Evolutionary conservation across 2,113 vertebrate species (phyloP).

Genomic region (Stigmatopora argus): DNA sequence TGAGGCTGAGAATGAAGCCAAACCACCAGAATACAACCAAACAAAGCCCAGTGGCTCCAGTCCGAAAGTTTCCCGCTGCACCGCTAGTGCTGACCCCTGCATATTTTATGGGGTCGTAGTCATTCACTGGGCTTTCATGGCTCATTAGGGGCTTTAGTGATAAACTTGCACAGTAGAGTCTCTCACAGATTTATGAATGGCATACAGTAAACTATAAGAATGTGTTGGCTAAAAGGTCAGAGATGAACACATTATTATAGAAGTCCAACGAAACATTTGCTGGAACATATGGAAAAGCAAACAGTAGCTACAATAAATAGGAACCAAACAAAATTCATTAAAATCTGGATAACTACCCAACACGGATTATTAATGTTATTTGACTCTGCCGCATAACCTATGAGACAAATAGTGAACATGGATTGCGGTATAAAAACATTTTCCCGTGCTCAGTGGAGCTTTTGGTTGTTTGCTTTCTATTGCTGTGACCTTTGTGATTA

Average conservation of each 20-base stretch:
- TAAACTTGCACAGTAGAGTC: slow-evolving; percentile 52
- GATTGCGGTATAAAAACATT: slow-evolving; percentile 12
- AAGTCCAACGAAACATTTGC: slow-evolving; percentile 25
- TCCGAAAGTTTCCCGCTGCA: slow-evolving; percentile 42
- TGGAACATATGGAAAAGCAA: not conserved
- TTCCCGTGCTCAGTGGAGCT: slow-evolving; percentile 18
- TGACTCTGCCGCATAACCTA: slow-evolving; percentile 16
- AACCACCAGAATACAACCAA: slow-evolving; percentile 43
- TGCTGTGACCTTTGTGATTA: not conserved
- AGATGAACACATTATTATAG: slow-evolving; percentile 26
- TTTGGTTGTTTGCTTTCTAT: slow-evolving; percentile 2
- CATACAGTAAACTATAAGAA: slow-evolving; percentile 15
- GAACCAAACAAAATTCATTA: not conserved
- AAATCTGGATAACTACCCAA: not conserved
- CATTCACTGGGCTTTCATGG: slow-evolving; percentile 53
- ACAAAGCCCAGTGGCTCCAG: slow-evolving; percentile 31
- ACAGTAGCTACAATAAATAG: not conserved
- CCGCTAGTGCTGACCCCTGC: slow-evolving; percentile 48
- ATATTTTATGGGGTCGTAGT: slow-evolving; percentile 56
- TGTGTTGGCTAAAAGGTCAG: slow-evolving; percentile 28
- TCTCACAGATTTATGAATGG: slow-evolving; percentile 40
- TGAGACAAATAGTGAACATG: slow-evolving; percentile 32
- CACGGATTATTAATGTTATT: slow-evolving; percentile 1
- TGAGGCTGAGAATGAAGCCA: slow-evolving; percentile 30
- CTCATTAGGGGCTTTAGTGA: slow-evolving; percentile 55